Conservation (phyloP, 2,113 vertebrate species). For the Heptranchias perlo region DNA sequence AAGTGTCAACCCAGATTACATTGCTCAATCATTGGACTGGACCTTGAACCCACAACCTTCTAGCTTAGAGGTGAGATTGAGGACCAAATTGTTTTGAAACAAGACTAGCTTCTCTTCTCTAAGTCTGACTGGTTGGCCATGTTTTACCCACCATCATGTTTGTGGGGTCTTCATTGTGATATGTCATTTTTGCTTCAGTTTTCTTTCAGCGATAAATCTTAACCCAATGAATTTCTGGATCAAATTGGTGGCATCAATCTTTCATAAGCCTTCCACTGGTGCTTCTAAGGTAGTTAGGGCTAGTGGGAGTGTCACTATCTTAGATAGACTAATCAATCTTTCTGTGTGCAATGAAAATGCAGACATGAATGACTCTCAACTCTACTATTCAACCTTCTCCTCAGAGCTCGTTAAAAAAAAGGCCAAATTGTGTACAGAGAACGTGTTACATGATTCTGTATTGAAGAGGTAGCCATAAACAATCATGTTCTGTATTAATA, state of each 20-base stretch:
- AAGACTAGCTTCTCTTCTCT: background rate
- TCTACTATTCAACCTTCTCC: background rate
- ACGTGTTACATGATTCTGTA: background rate
- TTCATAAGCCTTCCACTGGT: background rate
- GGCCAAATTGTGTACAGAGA: background rate
- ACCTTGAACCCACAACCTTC: background rate
- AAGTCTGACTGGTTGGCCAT: background rate
- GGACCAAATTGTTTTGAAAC: background rate
- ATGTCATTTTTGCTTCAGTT: background rate
- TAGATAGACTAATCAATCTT: background rate
- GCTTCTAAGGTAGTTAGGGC: background rate
- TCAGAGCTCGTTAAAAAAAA: background rate
- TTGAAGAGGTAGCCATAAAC: background rate
- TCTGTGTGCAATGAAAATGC: background rate
- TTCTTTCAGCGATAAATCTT: background rate
- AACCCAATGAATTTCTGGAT: background rate
- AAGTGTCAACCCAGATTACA: no score
- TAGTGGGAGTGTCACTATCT: background rate
- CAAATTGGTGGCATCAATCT: background rate
- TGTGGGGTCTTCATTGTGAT: no score
- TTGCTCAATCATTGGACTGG: no score
- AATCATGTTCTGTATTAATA: background rate
- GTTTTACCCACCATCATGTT: background rate
- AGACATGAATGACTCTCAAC: background rate
- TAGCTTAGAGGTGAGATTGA: background rate